A percentile compares a stretch with the other conserved stretches of the same genome.
Conservation (phyloP, 2,113 vertebrate species). For the Thymallus thymallus region DNA sequence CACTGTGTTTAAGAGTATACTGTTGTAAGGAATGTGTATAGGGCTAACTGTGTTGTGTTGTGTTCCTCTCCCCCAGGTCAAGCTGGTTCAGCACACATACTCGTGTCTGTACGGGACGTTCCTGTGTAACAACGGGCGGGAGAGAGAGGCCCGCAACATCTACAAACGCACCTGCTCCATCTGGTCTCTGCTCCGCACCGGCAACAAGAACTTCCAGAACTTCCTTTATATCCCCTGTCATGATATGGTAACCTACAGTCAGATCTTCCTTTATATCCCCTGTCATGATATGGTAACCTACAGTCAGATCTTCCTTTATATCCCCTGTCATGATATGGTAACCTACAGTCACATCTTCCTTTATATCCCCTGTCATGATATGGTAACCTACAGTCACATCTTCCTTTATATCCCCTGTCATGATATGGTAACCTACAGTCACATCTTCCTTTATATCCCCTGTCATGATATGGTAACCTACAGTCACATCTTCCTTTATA, state of each 20-base stretch:
- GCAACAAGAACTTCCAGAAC: slow-evolving; percentile 99
- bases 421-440: no score
- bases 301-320: no score
- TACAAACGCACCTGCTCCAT: slow-evolving; percentile 93
- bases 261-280: no score
- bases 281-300: no score
- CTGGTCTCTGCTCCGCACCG: slow-evolving; percentile 91
- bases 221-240: slow-evolving; percentile 93
- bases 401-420: no score
- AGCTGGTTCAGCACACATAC: slow-evolving; percentile 97
- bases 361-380: no score
- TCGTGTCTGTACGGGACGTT: slow-evolving; percentile 98
- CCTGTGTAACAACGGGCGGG: slow-evolving; percentile 92
- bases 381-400: no score
- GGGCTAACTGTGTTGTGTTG: neutral
- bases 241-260: slow-evolving; percentile 79
- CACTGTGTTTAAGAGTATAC: neutral
- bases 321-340: slow-evolving; percentile 93
- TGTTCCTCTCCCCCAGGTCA: slow-evolving; percentile 78
- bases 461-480: no score
- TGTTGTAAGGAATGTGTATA: neutral
- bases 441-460: no score
- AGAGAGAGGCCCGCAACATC: slow-evolving; percentile 89
- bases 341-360: slow-evolving; percentile 11
- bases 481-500: no score